phyloP scores from a whole-genome alignment of 2,113 vertebrate species.

The Balaenoptera acutorostrata region DNA sequence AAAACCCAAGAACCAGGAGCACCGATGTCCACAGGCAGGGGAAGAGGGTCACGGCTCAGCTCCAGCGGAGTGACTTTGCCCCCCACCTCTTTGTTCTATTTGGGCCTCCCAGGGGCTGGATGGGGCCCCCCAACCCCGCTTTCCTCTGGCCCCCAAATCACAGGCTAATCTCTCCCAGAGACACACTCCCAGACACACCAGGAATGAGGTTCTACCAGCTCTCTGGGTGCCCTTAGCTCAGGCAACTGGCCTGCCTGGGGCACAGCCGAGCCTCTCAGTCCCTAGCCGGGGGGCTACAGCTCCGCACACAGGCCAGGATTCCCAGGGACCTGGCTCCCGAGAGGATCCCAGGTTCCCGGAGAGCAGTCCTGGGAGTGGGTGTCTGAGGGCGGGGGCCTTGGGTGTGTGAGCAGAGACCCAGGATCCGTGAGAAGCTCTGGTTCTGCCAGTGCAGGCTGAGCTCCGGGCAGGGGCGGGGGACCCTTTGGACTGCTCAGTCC shows the following conservation, averaged over 20 bases:
- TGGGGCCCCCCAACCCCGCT: too few relatives aligned
- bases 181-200: background rate
- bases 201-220: background rate
- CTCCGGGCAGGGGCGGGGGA: fast-evolving
- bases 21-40: fast-evolving
- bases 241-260: background rate
- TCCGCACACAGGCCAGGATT: background rate
- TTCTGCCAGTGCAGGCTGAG: background rate
- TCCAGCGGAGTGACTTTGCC: too few relatives aligned
- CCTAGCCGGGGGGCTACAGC: background rate
- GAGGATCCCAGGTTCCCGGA: background rate
- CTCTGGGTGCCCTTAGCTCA: background rate
- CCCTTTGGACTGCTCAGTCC: background rate
- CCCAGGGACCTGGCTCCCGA: fast-evolving
- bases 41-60: background rate
- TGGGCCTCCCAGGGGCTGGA: background rate
- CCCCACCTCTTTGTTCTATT: background rate
- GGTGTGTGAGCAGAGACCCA: too few relatives aligned
- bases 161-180: background rate
- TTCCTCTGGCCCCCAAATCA: too few relatives aligned
- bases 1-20: background rate
- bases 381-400: background rate
- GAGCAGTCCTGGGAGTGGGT: background rate
- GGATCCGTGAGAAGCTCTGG: background rate
- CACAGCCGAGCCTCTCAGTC: background rate